phyloP scores from a whole-genome alignment of 2,113 vertebrate species.

The Drymodes brunneopygia region DNA sequence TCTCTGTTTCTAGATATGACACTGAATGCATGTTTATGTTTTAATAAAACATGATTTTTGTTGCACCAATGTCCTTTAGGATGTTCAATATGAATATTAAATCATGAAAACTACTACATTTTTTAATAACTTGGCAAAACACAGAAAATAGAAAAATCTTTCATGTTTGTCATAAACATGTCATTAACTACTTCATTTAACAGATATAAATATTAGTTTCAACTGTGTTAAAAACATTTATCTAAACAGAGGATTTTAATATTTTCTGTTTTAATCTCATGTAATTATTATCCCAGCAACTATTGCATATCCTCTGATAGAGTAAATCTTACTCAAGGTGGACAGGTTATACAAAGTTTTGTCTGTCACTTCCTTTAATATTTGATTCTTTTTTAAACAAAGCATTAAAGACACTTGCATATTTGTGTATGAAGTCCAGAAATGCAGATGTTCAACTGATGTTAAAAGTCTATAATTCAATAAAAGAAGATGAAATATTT shows the following conservation, averaged over 20 bases:
- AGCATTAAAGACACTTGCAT: neutral
- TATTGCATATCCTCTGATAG: neutral
- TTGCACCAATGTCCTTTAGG: neutral
- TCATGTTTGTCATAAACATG: neutral
- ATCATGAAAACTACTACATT: neutral
- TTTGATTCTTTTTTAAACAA: neutral
- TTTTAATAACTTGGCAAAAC: neutral
- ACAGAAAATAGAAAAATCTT: neutral
- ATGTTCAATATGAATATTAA: neutral
- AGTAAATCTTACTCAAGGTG: neutral
- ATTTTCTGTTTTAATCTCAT: neutral
- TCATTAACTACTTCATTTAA: neutral
- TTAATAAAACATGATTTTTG: neutral
- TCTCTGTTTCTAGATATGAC: neutral
- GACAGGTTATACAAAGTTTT: neutral
- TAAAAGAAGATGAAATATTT: neutral
- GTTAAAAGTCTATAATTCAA: neutral
- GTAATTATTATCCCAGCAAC: neutral
- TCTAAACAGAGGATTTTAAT: neutral
- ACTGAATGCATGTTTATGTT: neutral
- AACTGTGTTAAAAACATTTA: neutral
- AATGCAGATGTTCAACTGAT: neutral
- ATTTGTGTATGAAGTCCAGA: neutral
- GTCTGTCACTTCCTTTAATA: neutral
- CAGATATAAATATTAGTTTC: neutral